Evolutionary conservation across 2,888 invertebrate genomes (phyloP).

Genomic region (Gisinianus flammeolus): DNA sequence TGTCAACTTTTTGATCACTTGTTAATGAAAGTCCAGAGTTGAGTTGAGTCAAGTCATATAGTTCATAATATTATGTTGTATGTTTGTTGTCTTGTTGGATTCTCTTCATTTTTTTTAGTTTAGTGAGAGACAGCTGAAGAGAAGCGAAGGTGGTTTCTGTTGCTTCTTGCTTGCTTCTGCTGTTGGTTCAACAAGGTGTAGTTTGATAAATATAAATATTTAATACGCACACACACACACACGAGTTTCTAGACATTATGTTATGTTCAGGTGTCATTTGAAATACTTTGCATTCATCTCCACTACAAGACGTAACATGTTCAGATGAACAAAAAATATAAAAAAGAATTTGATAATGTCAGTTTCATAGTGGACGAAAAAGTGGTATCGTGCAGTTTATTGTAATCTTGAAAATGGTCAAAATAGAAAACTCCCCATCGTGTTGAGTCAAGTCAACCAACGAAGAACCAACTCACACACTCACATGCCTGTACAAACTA

Average conservation of each 20-base stretch:
- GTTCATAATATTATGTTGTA: too few species aligned
- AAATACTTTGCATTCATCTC: slow-evolving; percentile 20
- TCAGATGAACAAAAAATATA: neutral
- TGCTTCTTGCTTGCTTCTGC: too few species aligned
- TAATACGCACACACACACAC: neutral
- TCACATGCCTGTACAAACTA: neutral
- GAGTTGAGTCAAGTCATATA: too few species aligned
- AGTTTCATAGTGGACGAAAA: neutral
- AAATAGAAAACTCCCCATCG: slow-evolving; percentile 42
- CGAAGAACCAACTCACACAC: neutral
- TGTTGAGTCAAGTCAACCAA: slow-evolving; percentile 16
- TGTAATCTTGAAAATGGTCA: slow-evolving; percentile 38
- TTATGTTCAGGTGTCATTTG: neutral
- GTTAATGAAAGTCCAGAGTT: too few species aligned
- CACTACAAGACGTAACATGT: neutral
- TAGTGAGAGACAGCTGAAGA: neutral
- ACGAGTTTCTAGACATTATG: too few species aligned
- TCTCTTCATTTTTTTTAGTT: too few species aligned
- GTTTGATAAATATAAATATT: neutral
- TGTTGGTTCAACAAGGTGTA: neutral
- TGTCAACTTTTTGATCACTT: neutral
- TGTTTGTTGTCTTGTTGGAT: neutral
- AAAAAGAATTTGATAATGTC: neutral
- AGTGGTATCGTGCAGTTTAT: slow-evolving; percentile 34
- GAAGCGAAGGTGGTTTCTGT: neutral